These are phyloP conservation scores for Limnephilus marmoratus DNA, from an alignment of 2,888 invertebrate genomes.

Conservation along the genomic window DNA sequence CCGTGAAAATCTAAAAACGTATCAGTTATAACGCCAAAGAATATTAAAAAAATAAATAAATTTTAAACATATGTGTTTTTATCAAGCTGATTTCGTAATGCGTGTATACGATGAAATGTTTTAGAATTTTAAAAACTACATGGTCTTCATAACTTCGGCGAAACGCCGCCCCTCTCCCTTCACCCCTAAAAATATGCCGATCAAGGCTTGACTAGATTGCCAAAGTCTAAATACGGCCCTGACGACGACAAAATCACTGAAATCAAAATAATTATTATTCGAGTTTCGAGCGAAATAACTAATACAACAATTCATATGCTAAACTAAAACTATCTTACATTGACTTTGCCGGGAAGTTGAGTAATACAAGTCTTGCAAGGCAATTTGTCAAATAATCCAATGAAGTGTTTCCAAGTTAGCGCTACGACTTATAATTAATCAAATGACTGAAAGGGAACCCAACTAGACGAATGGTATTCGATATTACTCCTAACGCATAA, in stretches of 20 bases:
- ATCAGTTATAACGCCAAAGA: too few relatives aligned
- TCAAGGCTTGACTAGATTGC: neutral
- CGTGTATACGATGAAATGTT: too few relatives aligned
- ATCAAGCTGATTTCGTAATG: too few relatives aligned
- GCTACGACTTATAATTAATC: neutral
- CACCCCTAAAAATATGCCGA: neutral
- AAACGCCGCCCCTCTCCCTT: too few relatives aligned
- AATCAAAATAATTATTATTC: neutral
- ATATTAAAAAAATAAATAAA: too few relatives aligned
- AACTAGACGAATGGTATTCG: neutral
- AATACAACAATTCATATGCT: constrained; percentile 13
- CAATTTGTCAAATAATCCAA: constrained; percentile 26
- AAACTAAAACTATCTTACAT: neutral
- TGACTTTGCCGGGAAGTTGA: neutral
- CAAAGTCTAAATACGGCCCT: neutral
- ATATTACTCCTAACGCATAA: neutral
- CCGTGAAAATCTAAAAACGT: too few relatives aligned
- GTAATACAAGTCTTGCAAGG: constrained; percentile 7
- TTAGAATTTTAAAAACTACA: too few relatives aligned
- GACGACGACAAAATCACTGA: neutral
- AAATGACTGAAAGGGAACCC: neutral
- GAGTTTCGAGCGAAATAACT: neutral
- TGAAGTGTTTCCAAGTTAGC: constrained; percentile 8
- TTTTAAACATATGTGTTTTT: too few relatives aligned
- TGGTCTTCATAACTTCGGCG: too few relatives aligned